Evolutionary conservation across 2,888 invertebrate genomes (phyloP), one percentile per base, ranked within the genome.

Genomic region (Elmis aenea): DNA sequence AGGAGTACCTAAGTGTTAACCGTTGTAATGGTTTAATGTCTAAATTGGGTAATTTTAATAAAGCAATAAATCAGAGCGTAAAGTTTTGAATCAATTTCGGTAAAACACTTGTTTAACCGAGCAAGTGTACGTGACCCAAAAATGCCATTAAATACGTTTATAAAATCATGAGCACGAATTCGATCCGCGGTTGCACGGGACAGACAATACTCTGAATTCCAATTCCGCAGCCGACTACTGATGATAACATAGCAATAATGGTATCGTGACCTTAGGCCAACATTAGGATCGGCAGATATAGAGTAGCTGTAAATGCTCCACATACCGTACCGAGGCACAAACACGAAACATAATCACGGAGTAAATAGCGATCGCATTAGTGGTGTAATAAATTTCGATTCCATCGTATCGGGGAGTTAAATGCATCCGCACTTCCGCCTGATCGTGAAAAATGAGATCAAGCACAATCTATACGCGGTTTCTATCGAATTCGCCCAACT

Each of bases 391-490:
- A 42, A 45, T 45, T 32, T 33, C 14, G 37, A 38, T 42, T 34
- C 29, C 29, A 37, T 33, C 15, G 33, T 26, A 34, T 26, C 38
- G 39, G 30, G 28, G 38, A 20, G 27, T 34, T 33, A 28, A 45
- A 35, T 43, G 45, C 45, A 45, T 43, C 41, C 42, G 34, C 42
- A 40, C 40, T 42, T 45, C 45, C 40, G 37, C 40, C 24, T 33
- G 37, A 40, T 31, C 44, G 51, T 55, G 56, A 57, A 57, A 58
- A 57, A 58, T 53, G 55, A 52, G 55, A 55, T 54, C 55, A 49
- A 51, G 53, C 48, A 50, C 51, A 55, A 56, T 57, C 56, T 57
- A 54, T 52, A 54, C 49, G 56, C 50, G 54, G 57, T 54, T 55
- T 52, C 51, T 42, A 50, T 51, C 52, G 54, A 51, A 52, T 45